Conservation (phyloP, 2,888 invertebrate genomes). For the Tenthredo amoena region DNA sequence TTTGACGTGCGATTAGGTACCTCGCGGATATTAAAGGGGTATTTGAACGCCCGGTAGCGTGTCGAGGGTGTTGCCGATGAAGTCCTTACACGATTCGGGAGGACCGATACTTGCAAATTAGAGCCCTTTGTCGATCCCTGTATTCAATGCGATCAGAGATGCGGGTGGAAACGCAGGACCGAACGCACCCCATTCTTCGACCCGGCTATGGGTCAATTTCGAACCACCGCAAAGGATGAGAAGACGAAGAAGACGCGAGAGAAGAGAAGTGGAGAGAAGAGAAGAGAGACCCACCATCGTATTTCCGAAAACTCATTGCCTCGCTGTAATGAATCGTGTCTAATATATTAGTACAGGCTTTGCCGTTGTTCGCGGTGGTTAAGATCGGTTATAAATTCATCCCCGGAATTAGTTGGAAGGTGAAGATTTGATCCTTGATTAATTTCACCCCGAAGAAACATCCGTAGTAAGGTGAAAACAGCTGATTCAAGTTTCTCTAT, state of each 20-base stretch:
- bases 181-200: not conserved
- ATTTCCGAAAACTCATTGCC: not conserved
- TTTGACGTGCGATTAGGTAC: constrained; percentile 46
- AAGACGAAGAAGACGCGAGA: not conserved
- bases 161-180: not conserved
- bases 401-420: not conserved
- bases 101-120: constrained; percentile 47
- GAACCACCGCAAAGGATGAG: not conserved
- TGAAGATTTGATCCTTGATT: not conserved
- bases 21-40: constrained; percentile 26
- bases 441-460: not conserved
- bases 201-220: not conserved
- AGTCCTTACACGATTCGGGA: constrained; percentile 50
- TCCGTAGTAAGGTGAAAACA: not conserved
- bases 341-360: not conserved
- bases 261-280: not conserved
- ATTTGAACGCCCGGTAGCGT: not conserved
- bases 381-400: not conserved
- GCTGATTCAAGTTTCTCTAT: not conserved
- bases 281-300: not conserved
- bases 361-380: not conserved
- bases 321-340: not conserved
- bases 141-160: not conserved
- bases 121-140: constrained; percentile 30
- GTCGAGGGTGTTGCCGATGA: constrained; percentile 30